Base-by-base conservation (phyloP, 37 sponge, comb jelly and placozoan genomes). In the Halichondria panicea region DNA sequence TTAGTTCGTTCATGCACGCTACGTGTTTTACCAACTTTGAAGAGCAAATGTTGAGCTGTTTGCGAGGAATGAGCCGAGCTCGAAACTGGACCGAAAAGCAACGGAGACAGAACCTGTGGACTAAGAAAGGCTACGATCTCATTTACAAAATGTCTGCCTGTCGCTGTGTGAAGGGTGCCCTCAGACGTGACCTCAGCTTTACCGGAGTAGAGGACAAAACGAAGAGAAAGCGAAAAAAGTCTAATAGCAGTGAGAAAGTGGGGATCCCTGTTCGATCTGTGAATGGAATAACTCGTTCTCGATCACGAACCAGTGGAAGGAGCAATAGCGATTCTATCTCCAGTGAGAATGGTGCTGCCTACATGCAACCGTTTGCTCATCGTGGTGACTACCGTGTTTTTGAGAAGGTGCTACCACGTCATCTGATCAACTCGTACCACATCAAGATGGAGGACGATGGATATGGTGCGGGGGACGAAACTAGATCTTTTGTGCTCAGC, bases 401-500 rank as follows among this genome's bases (percentile, higher is more conserved):
- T 58, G 75, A 85, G 55, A 74, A 63, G 54, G 55, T 85, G 22
- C 61, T 93, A 6, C 93, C 93, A 5, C 83, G 79, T 9, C 85
- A 89, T 40, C 63, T 88, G 0, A 81, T 92, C 37, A 92, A 96
- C 74, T 81, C 91, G 9, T 92, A 86, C 81, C 93, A 96, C 80
- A 92, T 96, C 71, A 92, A 92, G 74, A 92, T 96, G 86, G 96
- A 95, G 71, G 96, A 95, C 37, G 96, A 95, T 45, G 88, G 86
- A 34, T 89, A 90, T 41, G 91, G 85, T 6, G 95, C 90, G 27
- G 88, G 91, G 3, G 96, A 95, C 55, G 96, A 95, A 35, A 87
- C 91, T 4, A 68, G 87, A 24, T 88, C 92, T 0, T 83, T 91
- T 58, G 92, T 95, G 38, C 77, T 87, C n/a, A 77, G 78, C 56